phyloP scores from a whole-genome alignment of 2,888 invertebrate species.

The Phortica okadai region DNA sequence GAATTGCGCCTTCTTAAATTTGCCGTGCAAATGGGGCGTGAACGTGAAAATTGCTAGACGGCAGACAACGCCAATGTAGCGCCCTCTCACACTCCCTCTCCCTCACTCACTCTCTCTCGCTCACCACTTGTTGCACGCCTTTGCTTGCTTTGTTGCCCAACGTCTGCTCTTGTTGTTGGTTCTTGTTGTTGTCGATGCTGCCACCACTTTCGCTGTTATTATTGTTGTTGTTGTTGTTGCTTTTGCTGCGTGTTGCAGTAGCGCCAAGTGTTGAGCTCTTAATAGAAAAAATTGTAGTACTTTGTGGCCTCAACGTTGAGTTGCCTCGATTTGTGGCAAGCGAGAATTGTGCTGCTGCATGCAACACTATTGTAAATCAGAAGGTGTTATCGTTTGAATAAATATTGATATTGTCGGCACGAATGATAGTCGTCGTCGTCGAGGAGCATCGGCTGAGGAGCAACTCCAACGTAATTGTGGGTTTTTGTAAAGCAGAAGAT shows the following conservation, averaged over 20 bases:
- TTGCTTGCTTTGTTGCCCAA: neutral
- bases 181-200: slow-evolving; percentile 46
- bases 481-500: neutral
- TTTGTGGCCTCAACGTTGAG: slow-evolving; percentile 17
- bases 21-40: slow-evolving; percentile 61
- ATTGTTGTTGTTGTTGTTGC: slow-evolving; percentile 41
- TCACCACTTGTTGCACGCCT: neutral
- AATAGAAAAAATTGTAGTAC: slow-evolving; percentile 64
- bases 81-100: neutral
- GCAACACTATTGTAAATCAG: slow-evolving; percentile 70
- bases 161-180: slow-evolving; percentile 38
- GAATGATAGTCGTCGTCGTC: slow-evolving; percentile 62
- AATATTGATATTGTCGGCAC: slow-evolving; percentile 73
- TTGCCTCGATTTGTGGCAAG: slow-evolving; percentile 36
- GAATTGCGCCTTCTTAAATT: neutral
- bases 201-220: slow-evolving; percentile 33
- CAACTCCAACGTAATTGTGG: slow-evolving; percentile 22
- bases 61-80: neutral
- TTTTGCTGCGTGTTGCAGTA: slow-evolving; percentile 58
- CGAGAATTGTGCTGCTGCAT: slow-evolving; percentile 52
- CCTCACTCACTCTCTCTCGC: neutral
- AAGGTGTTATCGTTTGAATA: slow-evolving; percentile 75
- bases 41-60: slow-evolving; percentile 66
- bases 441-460: slow-evolving; percentile 33
- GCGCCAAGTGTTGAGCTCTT: slow-evolving; percentile 72